Evolutionary conservation across 2,888 invertebrate species (phyloP), one percentile per base, ranked within the genome.

Genomic region (Philereme transversata): DNA sequence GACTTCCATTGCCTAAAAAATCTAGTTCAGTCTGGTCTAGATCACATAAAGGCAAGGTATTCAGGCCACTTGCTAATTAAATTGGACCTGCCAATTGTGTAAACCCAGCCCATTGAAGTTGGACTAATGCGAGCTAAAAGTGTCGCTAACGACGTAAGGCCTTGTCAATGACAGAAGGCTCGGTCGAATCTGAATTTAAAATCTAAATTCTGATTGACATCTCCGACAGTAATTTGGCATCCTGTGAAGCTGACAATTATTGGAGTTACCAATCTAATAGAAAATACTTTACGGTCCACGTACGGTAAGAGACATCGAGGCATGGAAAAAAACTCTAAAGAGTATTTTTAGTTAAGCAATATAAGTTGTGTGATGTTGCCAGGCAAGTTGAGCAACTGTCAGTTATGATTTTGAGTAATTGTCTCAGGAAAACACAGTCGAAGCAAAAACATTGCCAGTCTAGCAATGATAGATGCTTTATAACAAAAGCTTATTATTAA

Each of bases 161-260:
- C 52, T 51, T 56, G 11, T 46, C 50, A 35, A 9, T 10, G 46
- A 53, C 41, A 52, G 49, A 47, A 51, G 57, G 36, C 49, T 55
- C 8, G 46, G 43, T 38, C 45, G 9, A 62, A 62, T 62, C 58
- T 51, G 55, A 60, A 51, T 51, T 55, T 50, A 43, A 51, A 55
- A 55, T 55, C 43, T 51, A n/a, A 55, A 55, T 48, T 62, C 58
- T 62, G 62, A 62, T 62, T 59, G 62, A 59, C 58, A 45, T 52
- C 51, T 51, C 35, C n/a, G 62, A 59, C 58, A 62, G 55, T 59
- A 59, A 62, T 56, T 62, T 62, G 62, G 58, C 62, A 55, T 58
- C 57, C 53, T 51, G 62, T 47, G 57, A 62, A 50, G 57, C 36
- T 47, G 50, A 50, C 50, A 47, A 51, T 9, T 47, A 36, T 41